phyloP scores from a whole-genome alignment of 2,113 vertebrate species.

The Genyomyrus donnyi region DNA sequence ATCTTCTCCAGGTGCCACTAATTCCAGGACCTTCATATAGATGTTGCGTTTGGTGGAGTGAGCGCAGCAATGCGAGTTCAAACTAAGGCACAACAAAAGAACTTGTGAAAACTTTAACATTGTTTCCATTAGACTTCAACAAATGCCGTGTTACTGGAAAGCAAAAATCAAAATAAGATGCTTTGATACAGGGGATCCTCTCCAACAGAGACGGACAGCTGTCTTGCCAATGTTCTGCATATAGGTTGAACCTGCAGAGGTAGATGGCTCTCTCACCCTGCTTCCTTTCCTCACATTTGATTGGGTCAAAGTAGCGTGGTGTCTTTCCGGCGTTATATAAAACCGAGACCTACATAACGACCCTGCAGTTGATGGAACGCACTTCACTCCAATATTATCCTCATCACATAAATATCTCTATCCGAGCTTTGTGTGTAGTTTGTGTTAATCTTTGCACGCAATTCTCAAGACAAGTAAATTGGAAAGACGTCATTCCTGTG shows the following conservation, averaged over 20 bases:
- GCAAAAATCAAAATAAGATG: constrained; percentile 5
- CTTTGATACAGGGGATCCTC: background rate
- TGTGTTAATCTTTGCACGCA: background rate
- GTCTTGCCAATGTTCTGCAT: background rate
- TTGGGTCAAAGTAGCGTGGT: constrained; percentile 34
- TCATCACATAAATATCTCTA: background rate
- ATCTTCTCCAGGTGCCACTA: constrained; percentile 46
- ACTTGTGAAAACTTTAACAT: constrained; percentile 9
- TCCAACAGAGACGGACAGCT: background rate
- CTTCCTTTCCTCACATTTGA: constrained; percentile 30
- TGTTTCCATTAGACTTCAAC: background rate
- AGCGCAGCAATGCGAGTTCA: constrained; percentile 19
- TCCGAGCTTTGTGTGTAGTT: background rate
- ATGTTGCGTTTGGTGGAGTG: constrained; percentile 33
- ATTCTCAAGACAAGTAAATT: background rate
- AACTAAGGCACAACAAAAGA: constrained; percentile 11
- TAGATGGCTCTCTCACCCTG: constrained; percentile 27
- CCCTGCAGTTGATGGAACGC: background rate
- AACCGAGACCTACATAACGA: constrained; percentile 19
- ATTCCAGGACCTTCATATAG: constrained; percentile 36
- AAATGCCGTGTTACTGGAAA: background rate
- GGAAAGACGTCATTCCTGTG: background rate
- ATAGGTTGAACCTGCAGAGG: constrained; percentile 32
- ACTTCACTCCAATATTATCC: background rate
- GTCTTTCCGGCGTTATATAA: constrained; percentile 27